phyloP scores from a whole-genome alignment of 2,888 invertebrate species.

The Neria commutata region DNA sequence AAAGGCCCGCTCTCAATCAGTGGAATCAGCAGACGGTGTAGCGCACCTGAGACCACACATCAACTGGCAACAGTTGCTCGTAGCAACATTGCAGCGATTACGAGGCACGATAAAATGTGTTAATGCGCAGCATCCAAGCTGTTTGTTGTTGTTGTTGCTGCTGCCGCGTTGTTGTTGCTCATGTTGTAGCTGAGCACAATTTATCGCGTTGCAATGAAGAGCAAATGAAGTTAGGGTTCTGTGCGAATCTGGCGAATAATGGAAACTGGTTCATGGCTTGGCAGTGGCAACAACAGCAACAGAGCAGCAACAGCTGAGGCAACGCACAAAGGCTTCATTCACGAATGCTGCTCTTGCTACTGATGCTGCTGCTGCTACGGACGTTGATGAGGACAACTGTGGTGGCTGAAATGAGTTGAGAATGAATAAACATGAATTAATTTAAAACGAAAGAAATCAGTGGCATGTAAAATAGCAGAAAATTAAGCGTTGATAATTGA shows the following conservation, averaged over 20 bases:
- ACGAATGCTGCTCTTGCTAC: too few species aligned
- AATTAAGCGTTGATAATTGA: too few species aligned
- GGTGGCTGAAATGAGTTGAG: too few species aligned
- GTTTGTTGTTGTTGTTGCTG: neutral
- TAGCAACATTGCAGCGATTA: constrained; percentile 36
- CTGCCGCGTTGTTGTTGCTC: neutral
- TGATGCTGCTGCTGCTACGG: too few species aligned
- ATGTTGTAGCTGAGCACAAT: too few species aligned
- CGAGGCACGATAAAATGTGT: too few species aligned
- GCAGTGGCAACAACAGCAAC: neutral
- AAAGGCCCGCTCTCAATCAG: neutral
- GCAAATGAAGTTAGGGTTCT: neutral
- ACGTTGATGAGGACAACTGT: too few species aligned
- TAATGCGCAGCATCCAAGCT: constrained; percentile 41
- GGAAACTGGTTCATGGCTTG: neutral
- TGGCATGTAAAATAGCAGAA: too few species aligned
- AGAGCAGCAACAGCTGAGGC: too few species aligned
- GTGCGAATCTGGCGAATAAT: neutral
- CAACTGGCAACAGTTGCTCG: constrained; percentile 18
- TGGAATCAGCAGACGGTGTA: neutral
- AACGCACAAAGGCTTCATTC: too few species aligned
- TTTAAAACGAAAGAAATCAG: too few species aligned
- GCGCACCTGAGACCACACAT: constrained; percentile 16
- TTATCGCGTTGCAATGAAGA: neutral
- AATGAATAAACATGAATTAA: too few species aligned